Evolutionary conservation across 2,797 vertebrate species (phyloP), one percentile per base, ranked within the genome.

Genomic region (Pseudochirops corinnae): DNA sequence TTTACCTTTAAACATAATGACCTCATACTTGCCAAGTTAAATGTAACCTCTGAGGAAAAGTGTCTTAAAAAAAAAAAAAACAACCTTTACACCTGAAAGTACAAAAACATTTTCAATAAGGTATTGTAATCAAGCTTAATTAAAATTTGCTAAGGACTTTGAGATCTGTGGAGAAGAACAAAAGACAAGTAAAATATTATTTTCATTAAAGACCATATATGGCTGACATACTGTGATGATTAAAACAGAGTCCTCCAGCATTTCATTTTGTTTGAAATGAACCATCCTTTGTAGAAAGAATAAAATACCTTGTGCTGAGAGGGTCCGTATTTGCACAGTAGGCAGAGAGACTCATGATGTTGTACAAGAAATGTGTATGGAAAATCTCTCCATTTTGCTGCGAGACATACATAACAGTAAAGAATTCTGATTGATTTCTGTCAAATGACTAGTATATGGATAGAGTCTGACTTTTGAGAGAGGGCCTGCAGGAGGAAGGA

Each of bases 1-100:
- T 96, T 93, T 96, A 94, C 60, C 24, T 96, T 96, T 93, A 95
- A 97, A 52, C 94, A 82, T 39, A 93, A 97, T 97, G 91, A 55
- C 92, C 60, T 96, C 90, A 94, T 87, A 93, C 0, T 67, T 91
- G 31, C 56, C 96, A 91, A 93, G 31, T 26, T 26, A 93, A 96
- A 91, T 94, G 92, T 52, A 39, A 93, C 91, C 2, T 93, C 94
- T 92, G 31, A 74, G 95, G 95, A 94, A 26, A 24, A 92, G 94
- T 94, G 13, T 10, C 39, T 87, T 33, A 26, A 53, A 53, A 26
- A 53, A 53, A 91, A 91, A 55, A 55, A 53, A 53, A 91, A 91
- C 33, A 55, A 55, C 28, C 57, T 96, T 96, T 90, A 62, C 2
- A 18, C 39, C 2, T 33, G 92, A 93, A 62, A 94, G 31, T 93